These are phyloP conservation scores for Corythoichthys intestinalis DNA, from an alignment of 2,113 vertebrate genomes.

Conservation along the genomic window DNA sequence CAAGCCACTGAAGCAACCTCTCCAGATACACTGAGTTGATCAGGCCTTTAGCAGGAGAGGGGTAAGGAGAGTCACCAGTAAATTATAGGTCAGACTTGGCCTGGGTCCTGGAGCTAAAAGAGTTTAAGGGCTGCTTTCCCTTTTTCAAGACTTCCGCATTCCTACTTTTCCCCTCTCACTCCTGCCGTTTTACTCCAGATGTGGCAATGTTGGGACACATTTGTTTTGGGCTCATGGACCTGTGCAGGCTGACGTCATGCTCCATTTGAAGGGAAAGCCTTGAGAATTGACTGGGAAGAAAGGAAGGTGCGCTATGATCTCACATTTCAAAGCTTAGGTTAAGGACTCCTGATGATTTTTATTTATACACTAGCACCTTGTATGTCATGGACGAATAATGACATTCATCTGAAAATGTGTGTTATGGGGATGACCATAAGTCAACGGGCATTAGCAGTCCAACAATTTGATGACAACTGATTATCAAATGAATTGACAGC, in stretches of 20 bases:
- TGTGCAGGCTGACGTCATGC: constrained; percentile 69
- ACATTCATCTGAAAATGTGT: constrained; percentile 57
- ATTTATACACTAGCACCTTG: constrained; percentile 46
- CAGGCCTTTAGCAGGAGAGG: constrained; percentile 24
- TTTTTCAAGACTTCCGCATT: constrained; percentile 66
- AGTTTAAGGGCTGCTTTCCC: constrained; percentile 59
- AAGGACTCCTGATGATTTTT: constrained; percentile 51
- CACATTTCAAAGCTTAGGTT: constrained; percentile 55
- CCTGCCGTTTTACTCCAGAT: constrained; percentile 61
- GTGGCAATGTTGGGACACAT: constrained; percentile 72
- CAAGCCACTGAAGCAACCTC: constrained; percentile 1
- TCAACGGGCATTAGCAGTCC: too few relatives aligned
- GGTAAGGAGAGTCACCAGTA: constrained; percentile 58
- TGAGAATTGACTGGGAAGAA: constrained; percentile 60
- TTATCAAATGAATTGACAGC: too few relatives aligned
- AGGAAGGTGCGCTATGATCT: constrained; percentile 41
- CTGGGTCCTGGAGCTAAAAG: constrained; percentile 54
- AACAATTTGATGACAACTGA: too few relatives aligned
- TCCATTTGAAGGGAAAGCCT: constrained; percentile 69
- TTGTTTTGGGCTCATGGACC: constrained; percentile 60
- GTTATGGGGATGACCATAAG: too few relatives aligned
- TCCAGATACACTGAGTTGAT: constrained; percentile 30
- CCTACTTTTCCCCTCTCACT: constrained; percentile 49
- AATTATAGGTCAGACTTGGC: constrained; percentile 65
- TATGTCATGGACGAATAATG: constrained; percentile 62